Evolutionary conservation across 2,797 vertebrate species (phyloP).

Genomic region (Cossypha niveicapilla): DNA sequence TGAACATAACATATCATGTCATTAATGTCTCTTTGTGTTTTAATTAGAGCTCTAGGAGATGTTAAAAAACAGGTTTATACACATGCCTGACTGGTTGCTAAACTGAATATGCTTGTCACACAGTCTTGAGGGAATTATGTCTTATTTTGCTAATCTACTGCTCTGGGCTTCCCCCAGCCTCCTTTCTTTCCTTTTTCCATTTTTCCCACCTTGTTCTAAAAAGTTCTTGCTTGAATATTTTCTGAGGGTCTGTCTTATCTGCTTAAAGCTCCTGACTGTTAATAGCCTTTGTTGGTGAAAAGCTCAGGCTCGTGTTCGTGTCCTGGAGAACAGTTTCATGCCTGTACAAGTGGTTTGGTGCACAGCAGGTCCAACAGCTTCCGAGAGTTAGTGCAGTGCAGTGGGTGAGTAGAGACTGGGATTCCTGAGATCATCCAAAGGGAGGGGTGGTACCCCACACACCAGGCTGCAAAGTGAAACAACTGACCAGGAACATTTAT

Average conservation of each 20-base stretch:
- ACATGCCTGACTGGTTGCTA: slow-evolving; percentile 13
- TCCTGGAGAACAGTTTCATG: background rate
- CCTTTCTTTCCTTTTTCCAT: background rate
- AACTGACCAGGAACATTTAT: background rate
- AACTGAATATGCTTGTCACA: background rate
- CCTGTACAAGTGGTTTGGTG: background rate
- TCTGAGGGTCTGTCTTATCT: background rate
- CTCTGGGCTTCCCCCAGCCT: background rate
- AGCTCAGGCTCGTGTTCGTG: background rate
- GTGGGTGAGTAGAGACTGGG: background rate
- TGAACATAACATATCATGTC: background rate
- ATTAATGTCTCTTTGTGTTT: background rate
- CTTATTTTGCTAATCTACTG: background rate
- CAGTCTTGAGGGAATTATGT: background rate
- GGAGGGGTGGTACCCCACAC: background rate
- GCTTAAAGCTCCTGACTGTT: background rate
- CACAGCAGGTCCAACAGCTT: background rate
- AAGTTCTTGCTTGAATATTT: background rate
- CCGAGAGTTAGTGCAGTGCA: fast-evolving
- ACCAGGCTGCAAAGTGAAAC: background rate
- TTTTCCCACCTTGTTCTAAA: fast-evolving
- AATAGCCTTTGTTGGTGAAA: background rate
- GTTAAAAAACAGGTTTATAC: slow-evolving; percentile 20
- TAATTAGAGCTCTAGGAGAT: slow-evolving; percentile 31
- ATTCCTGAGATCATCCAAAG: background rate